Evolutionary conservation across 2,888 invertebrate species (phyloP), one percentile per base, ranked within the genome.

Genomic region (Diloba caeruleocephala): DNA sequence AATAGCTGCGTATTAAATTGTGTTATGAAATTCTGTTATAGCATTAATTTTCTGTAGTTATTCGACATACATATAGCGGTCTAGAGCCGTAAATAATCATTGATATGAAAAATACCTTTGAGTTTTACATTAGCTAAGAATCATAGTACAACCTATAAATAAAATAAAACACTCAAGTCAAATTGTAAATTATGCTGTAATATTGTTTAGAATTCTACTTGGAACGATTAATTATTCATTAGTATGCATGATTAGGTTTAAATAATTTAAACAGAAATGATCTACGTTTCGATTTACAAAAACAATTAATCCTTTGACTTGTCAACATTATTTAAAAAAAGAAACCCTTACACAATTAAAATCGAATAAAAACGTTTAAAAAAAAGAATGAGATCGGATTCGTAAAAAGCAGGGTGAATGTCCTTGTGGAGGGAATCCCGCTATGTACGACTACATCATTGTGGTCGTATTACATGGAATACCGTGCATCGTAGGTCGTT

Each of bases 271-370:
- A 7, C 41, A 38, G 56, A 51, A 51, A 49, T 19, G 12, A 57
- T 42, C 41, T 51, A 60, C 34, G 49, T 69, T 59, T 68, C 43
- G 38, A 67, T 51, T 72, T 55, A 51, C 71, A 63, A 74, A 76
- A 80, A 81, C 80, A 89, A 89, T 88, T 85, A 86, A 87, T 82
- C 81, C 82, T 84, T 88, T 86, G 84, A 84, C 85, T 84, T 82
- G 84, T 86, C 87, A 87, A 84, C 84, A 82, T 83, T 83, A 72
- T 80, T 74, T 71, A 77, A 81, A 82, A 82, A 83, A 81, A 81
- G 80, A 76, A 82, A 81, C 83, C 83, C 81, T 82, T 81, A 76
- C 76, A 84, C 84, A 88, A 89, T 88, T 88, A 88, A 85, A 87
- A 79, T 74, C 78, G 79, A 79, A 83, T 86, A 88, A 89, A 88